Evolutionary conservation across 2,888 invertebrate species (phyloP).

Genomic region (Nipponacmea schrenckii): DNA sequence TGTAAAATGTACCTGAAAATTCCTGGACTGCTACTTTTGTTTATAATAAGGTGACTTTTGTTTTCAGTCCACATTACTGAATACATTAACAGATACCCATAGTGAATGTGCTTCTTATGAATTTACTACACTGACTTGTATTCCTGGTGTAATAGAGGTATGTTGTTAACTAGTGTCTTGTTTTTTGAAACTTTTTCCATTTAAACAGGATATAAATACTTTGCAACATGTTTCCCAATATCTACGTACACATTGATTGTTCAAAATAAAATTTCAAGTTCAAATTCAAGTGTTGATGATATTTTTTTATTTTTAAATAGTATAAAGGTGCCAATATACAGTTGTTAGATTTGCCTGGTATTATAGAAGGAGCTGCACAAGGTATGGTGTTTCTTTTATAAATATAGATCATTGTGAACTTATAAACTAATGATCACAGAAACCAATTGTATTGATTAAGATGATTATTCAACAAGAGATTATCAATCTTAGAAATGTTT

Average conservation of each 20-base stretch:
- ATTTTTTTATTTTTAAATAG: constrained; percentile 56
- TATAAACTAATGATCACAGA: too few relatives aligned
- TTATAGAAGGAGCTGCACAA: constrained; percentile 98
- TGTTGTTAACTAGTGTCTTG: constrained; percentile 14
- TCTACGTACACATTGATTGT: too few relatives aligned
- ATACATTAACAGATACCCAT: constrained; percentile 94
- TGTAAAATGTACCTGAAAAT: neutral
- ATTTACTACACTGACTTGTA: constrained; percentile 98
- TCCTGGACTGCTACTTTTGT: too few relatives aligned
- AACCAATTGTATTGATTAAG: too few relatives aligned
- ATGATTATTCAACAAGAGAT: too few relatives aligned
- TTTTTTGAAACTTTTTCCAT: too few relatives aligned
- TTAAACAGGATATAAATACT: too few relatives aligned
- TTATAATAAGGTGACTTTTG: neutral
- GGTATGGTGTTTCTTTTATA: constrained; percentile 63
- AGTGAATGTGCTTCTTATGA: constrained; percentile 98
- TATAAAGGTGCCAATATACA: constrained; percentile 99
- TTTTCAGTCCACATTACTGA: constrained; percentile 89
- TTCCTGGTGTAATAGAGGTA: constrained; percentile 95
- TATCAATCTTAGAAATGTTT: too few relatives aligned
- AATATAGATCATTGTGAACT: too few relatives aligned
- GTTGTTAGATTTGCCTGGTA: constrained; percentile 96
- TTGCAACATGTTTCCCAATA: too few relatives aligned
- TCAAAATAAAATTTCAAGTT: too few relatives aligned
- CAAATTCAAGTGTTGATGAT: neutral